Base-by-base conservation (phyloP, 2,888 invertebrate species). In the Drepana falcataria region DNA sequence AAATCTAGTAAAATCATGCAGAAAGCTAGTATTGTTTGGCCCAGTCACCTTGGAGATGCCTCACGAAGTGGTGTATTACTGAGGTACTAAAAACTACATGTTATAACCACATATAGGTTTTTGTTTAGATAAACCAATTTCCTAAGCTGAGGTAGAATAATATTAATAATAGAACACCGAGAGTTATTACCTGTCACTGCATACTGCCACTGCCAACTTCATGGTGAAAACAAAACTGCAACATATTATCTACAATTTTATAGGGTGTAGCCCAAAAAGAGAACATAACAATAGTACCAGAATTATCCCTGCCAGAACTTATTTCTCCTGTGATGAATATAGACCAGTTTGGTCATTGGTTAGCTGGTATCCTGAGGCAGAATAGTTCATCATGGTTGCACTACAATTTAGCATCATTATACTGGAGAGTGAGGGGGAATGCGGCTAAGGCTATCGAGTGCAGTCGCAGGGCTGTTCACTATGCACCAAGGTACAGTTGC, bases 371-470 rank as follows among this genome's bases (percentile, higher is more conserved):
- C 4, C 83, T 96, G 5, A 82, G 86, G 61, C 91, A 92, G 73
- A 96, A 96, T 76, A 92, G 87, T 54, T 93, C 95, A 0, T 96
- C 95, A 0, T 96, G 96, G 96, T 81, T 96, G 41, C 93, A 96
- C 74, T 94, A 95, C 71, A 95, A 96, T 76, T 91, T 96, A 82
- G 96, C 95, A 41, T 93, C 95, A 1, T 91, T 95, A 64, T 96
- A 94, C 83, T 96, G 96, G 96, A 89, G 96, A 62, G 93, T 94
- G 0, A 92, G 92, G 70, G 96, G 96, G 9, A 92, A 95, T 72
- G 93, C 95, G 1, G 92, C 92, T n/a, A 94, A 94, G 68, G 95
- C 96, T n/a, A 83, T 96, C 53, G 96, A 96, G 71, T 96, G 96
- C 82, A 92, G 94, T 56, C 91, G 96, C 44, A 85, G 95, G 57